Base-by-base conservation (phyloP, 2,113 vertebrate genomes). In the Nesogale talazaci region DNA sequence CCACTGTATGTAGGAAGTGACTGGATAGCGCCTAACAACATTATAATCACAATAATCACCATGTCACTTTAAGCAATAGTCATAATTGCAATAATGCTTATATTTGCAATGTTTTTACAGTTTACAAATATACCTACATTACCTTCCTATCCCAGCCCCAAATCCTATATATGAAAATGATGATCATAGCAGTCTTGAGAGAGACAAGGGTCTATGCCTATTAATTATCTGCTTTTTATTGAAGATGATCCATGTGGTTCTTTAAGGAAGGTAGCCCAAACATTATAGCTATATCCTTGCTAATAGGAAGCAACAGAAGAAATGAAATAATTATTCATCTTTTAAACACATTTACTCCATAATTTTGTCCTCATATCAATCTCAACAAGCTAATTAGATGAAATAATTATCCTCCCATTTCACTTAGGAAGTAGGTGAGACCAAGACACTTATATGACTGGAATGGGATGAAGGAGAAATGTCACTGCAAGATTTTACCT, bases 231-330 rank as follows among this genome's bases (percentile, higher is more conserved):
- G 27, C 5, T 86, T 11, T 87, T 86, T 85, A 67, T 7, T 38
- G 46, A 59, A 88, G 29, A 46, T 63, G 27, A 46, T 34, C 23
- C 46, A 83, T 4, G 23, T 27, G 57, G 27, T 3, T 86, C 15
- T 87, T 89, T 85, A 72, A 14, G 40, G 46, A 59, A 88, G 22
- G 57, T 63, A 23, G 57, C n/a, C 19, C 46, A 83, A 61, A 57
- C 72, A 3, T 74, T 95, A 40, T 56, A 90, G 46, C 76, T 57
- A 1, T 59, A 2, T 63, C 67, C 34, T 92, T 90, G 63, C 46
- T 83, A 70, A 70, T 83, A 59, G 90, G 63, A 78, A 40, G 8
- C 34, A 88, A 91, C 34, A 88, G 92, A 85, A 14, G 42, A 20
- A 23, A 9, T 88, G 3, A 22, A 59, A 20, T 70, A 42, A 29